These are phyloP conservation scores for Zaprionus africanus DNA, from an alignment of 1,140 invertebrate genomes.

Conservation along the genomic window DNA sequence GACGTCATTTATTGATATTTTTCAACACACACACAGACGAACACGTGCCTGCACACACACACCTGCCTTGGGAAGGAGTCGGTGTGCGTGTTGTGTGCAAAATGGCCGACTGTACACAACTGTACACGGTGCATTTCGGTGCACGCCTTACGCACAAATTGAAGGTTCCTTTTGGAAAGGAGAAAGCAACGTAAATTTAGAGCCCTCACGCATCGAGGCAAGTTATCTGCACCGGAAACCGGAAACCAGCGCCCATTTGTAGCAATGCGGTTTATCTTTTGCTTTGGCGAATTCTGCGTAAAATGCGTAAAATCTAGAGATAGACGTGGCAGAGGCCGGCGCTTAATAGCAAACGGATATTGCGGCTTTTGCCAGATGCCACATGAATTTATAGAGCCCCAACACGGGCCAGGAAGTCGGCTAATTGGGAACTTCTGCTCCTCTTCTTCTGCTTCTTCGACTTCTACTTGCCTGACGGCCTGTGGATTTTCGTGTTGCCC, in stretches of 20 bases:
- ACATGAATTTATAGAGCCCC: constrained; percentile 48
- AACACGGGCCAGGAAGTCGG: constrained; percentile 46
- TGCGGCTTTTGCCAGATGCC: constrained; percentile 62
- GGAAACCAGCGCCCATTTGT: constrained; percentile 80
- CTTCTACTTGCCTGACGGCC: not conserved
- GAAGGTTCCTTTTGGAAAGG: constrained; percentile 38
- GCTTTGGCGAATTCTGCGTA: constrained; percentile 30
- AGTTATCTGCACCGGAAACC: constrained; percentile 64
- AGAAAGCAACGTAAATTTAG: constrained; percentile 61
- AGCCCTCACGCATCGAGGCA: constrained; percentile 10
- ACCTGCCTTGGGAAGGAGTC: not conserved
- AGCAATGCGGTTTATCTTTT: constrained; percentile 59
- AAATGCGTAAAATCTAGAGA: constrained; percentile 68
- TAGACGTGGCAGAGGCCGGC: constrained; percentile 35
- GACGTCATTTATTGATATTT: constrained; percentile 71
- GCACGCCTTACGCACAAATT: constrained; percentile 50
- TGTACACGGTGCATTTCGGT: constrained; percentile 67
- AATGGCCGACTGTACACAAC: constrained; percentile 53
- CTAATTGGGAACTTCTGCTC: constrained; percentile 61
- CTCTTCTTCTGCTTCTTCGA: not conserved
- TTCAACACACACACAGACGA: constrained; percentile 26
- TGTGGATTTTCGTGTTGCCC: constrained; percentile 31
- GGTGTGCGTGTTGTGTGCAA: constrained; percentile 42
- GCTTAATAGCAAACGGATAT: constrained; percentile 80
- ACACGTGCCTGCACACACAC: not conserved